These are phyloP conservation scores for Amyelois transitella DNA, from an alignment of 1,140 invertebrate genomes.

Conservation along the genomic window DNA sequence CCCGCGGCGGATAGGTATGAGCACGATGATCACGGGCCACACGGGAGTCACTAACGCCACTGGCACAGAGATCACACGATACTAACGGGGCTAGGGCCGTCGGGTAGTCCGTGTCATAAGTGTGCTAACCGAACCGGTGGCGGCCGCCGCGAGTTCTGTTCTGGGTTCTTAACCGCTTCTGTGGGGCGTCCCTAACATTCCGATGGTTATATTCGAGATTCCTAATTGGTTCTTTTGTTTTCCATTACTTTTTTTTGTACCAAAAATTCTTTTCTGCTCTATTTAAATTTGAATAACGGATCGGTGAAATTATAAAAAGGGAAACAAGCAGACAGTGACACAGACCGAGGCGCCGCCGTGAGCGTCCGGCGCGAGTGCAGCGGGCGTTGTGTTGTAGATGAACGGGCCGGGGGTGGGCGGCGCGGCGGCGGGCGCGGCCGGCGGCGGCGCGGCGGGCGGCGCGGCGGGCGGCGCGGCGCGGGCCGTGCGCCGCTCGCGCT, in stretches of 20 bases:
- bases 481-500: constrained; percentile 82
- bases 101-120: not conserved
- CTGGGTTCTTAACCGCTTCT: not conserved
- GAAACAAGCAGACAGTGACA: not conserved
- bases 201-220: not conserved
- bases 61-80: constrained; percentile 26
- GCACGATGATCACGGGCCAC: not conserved
- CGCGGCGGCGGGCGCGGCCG: constrained; percentile 72
- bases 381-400: constrained; percentile 77
- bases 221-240: not conserved
- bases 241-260: no score
- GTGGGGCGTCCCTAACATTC: not conserved
- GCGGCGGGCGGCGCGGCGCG: constrained; percentile 41
- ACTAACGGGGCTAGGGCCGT: constrained; percentile 5
- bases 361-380: not conserved
- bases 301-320: no score
- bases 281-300: no score
- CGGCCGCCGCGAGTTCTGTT: not conserved
- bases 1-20: constrained; percentile 40
- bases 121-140: not conserved
- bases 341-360: not conserved
- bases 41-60: not conserved
- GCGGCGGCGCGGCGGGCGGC: constrained; percentile 30
- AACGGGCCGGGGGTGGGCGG: constrained; percentile 78
- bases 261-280: not conserved